Evolutionary conservation across 2,113 vertebrate species (phyloP).

Genomic region (Vulpes ferrilata): DNA sequence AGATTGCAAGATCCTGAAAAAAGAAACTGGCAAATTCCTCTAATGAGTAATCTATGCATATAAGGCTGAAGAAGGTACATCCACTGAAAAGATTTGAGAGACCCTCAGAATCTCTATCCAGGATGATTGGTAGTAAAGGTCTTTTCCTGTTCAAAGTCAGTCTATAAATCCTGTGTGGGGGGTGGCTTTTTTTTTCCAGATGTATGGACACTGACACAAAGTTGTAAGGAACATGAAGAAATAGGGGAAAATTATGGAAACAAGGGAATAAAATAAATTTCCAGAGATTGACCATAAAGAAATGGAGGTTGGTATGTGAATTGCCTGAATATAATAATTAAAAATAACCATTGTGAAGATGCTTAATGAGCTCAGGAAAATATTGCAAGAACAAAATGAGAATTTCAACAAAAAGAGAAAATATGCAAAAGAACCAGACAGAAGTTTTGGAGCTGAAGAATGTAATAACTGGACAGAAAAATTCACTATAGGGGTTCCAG

Average conservation of each 20-base stretch:
- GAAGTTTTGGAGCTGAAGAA: not conserved
- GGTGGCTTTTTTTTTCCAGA: not conserved
- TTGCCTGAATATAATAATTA: not conserved
- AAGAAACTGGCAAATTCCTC: not conserved
- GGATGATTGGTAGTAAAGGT: not conserved
- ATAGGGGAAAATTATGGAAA: not conserved
- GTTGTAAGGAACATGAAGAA: not conserved
- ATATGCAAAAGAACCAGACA: not conserved
- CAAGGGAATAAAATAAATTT: not conserved
- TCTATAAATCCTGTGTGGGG: not conserved
- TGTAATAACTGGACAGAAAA: not conserved
- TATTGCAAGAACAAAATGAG: not conserved
- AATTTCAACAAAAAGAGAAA: not conserved
- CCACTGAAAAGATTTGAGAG: not conserved
- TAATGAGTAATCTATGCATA: not conserved
- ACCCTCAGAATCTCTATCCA: not conserved
- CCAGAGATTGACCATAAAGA: not conserved
- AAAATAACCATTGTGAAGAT: not conserved
- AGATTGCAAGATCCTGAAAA: not conserved
- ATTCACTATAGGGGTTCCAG: not conserved
- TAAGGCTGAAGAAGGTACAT: not conserved
- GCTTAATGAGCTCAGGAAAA: not conserved
- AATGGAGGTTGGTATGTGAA: not conserved
- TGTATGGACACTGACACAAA: slow-evolving; percentile 5
- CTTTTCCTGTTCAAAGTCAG: not conserved